Evolutionary conservation across 2,888 invertebrate species (phyloP), one percentile per base, ranked within the genome.

Genomic region (Epirrhoe tristata): DNA sequence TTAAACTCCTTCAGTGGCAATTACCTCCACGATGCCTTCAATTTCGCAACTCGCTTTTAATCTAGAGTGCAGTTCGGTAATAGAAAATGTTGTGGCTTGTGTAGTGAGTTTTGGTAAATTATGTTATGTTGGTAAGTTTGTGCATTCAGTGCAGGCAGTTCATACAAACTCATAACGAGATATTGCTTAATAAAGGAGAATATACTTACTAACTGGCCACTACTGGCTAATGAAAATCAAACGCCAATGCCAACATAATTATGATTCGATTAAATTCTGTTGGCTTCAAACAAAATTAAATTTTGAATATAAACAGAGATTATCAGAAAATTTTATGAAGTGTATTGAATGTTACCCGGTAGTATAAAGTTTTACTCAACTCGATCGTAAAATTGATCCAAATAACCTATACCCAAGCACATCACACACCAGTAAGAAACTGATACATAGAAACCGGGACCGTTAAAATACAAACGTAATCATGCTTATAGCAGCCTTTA

Each of bases 1-100:
- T 75, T 72, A 74, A 72, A 74, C 71, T 69, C 63, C 74, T 72
- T 71, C 62, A 63, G 54, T 63, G 67, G 67, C 70, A 72, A 72
- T 74, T 72, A 74, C 72, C 70, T 58, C 59, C 36, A 16, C 62
- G 69, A 69, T 73, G 72, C 69, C 67, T 72, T 74, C 73, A 71
- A 70, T 70, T 70, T 71, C 14, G 63, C 65, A 64, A 60, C 61
- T 59, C 64, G 72, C 67, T 60, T 72, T 70, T 70, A 70, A 72
- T 70, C 70, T 72, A 63, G 67, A 67, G 67, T 68, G 68, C 64
- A 69, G 63, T 61, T 57, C n/a, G 69, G 66, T 69, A 69, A 69
- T 69, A 69, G 69, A 66, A 66, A 69, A 69, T 69, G 69, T 69
- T 63, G 36, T 52, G 46, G 58, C 46, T 63, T 63, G 63, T 10